Base-by-base conservation (phyloP, 2,113 vertebrate species). In the Coturnix japonica region DNA sequence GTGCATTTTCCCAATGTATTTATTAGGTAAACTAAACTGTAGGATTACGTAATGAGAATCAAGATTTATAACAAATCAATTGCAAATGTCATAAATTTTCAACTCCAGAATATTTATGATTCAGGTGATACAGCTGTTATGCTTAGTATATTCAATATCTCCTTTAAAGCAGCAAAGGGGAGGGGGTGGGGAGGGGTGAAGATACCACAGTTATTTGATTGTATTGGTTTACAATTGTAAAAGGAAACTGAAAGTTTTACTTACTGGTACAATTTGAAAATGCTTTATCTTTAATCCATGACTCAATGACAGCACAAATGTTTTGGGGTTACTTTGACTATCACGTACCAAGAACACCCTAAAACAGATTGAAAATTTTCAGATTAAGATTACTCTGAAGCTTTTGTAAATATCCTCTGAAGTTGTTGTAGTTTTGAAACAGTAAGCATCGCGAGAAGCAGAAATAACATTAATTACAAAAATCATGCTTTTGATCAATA, bases 321-420 rank as follows among this genome's bases (percentile, higher is more conserved):
- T 98, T 98, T 98, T 99, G 30, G 99, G 99, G 91, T 99, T 99
- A 97, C 99, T 99, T 97, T 99, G 99, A 95, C 99, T 99, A 97
- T 99, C 99, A 41, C 99, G 98, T 81, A 99, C 97, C 94, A 99
- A 98, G 97, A 99, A 99, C 79, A 99, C 98, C 90, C 99, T 99
- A 96, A 95, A 70, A 97, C 51, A 97, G 73, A 97, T 76, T 4
- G 74, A 82, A 73, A 90, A 96, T 76, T 57, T 96, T 95, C 70
- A 92, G 43, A 74, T 56, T 92, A 75, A 91, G 71, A 65, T 76
- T 14, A 87, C 44, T 54, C 26, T 59, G 37, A 13, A 90, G n/a
- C n/a, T 91, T 93, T 81, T 56, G 28, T 47, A 86, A 91, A 39
- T 13, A 54, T 56, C 6, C 25, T 77, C 20, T 71, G 82, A 64